Evolutionary conservation across 2,888 invertebrate genomes (phyloP).

Genomic region (Neelides folsomi): DNA sequence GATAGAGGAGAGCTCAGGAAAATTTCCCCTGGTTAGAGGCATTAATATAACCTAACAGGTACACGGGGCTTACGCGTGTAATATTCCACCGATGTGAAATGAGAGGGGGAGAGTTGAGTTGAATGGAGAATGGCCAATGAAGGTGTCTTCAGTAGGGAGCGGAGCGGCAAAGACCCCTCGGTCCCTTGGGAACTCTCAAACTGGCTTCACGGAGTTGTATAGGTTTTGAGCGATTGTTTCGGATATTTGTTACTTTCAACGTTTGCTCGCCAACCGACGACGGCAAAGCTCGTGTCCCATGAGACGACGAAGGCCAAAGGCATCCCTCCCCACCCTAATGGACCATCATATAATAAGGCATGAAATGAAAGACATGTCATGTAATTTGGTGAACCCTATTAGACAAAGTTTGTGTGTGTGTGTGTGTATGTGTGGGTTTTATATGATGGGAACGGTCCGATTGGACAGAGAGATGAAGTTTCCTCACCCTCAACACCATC

Average conservation of each 20-base stretch:
- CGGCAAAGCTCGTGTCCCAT: conserved; percentile 15
- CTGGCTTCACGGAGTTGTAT: conserved; percentile 12
- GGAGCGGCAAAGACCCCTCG: conserved; percentile 22
- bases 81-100: too few species aligned
- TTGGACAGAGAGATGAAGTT: too few species aligned
- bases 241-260: conserved; percentile 30
- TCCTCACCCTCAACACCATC: too few species aligned
- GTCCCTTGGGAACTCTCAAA: conserved; percentile 25
- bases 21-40: too few species aligned
- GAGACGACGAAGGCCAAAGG: background rate
- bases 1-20: too few species aligned
- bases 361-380: conserved; percentile 11
- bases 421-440: background rate
- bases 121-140: conserved; percentile 1
- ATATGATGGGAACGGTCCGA: too few species aligned
- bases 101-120: background rate
- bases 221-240: conserved; percentile 29
- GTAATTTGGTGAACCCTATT: conserved; percentile 13
- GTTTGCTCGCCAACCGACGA: conserved; percentile 16
- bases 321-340: background rate
- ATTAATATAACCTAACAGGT: too few species aligned
- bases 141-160: background rate
- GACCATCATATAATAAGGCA: conserved; percentile 1
- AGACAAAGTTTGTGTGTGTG: conserved; percentile 3
- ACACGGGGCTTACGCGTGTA: too few species aligned